Percentiles rank a stretch among this genome's conserved stretches.
Evolutionary conservation across 2,797 vertebrate genomes (phyloP).

Genomic region (Channallabes apus): DNA sequence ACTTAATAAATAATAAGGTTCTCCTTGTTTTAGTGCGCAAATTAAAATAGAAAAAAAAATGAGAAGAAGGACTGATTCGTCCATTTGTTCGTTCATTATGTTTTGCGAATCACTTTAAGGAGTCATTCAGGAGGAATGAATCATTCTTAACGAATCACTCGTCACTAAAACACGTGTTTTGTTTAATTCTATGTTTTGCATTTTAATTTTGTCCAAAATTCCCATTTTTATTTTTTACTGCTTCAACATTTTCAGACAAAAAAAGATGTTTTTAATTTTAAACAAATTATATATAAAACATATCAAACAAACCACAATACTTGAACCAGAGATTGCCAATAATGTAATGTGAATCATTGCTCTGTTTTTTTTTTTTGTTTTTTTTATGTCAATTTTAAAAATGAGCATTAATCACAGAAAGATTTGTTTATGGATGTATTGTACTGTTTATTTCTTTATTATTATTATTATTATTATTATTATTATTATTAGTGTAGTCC

Average conservation of each 20-base stretch:
- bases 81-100: background rate
- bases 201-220: conserved; percentile 51
- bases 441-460: conserved; percentile 68
- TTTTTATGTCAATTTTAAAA: conserved; percentile 54
- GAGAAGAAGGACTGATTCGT: background rate
- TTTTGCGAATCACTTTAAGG: background rate
- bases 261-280: conserved; percentile 33
- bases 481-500: conserved; percentile 74
- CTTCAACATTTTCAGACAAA: conserved; percentile 67
- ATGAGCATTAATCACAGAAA: conserved; percentile 64
- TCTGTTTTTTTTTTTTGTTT: conserved; percentile 66
- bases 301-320: conserved; percentile 87
- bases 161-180: conserved; percentile 56
- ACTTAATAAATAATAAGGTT: background rate
- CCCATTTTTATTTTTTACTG: conserved; percentile 40
- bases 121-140: conserved; percentile 9
- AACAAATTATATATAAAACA: conserved; percentile 64
- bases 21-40: background rate
- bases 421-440: conserved; percentile 51
- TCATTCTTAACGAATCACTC: conserved; percentile 4
- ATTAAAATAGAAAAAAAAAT: background rate
- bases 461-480: conserved; percentile 44
- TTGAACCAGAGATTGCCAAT: conserved; percentile 94
- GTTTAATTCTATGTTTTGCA: conserved; percentile 51
- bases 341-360: conserved; percentile 91